Conservation (phyloP, 2,797 vertebrate species). For the Euthynnus affinis region DNA sequence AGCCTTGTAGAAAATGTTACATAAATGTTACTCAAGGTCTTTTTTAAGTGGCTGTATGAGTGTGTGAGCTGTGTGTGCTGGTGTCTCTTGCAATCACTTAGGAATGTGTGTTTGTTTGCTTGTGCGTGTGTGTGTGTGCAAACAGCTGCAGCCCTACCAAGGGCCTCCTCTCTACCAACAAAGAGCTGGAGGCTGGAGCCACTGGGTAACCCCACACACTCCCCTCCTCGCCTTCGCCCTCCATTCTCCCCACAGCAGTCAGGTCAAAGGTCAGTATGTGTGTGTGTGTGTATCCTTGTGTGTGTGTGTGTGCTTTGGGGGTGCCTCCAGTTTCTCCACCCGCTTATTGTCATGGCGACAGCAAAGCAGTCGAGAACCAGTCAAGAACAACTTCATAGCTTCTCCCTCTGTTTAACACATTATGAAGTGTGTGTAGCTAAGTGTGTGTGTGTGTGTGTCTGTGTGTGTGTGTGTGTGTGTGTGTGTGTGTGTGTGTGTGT, state of each 20-base stretch:
- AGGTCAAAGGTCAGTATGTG: constrained; percentile 69
- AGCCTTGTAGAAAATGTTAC: not conserved
- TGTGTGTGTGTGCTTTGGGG: constrained; percentile 45
- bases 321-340: constrained; percentile 48
- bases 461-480: constrained; percentile 19
- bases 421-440: constrained; percentile 50
- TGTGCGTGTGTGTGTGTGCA: constrained; percentile 33
- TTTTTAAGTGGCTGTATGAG: not conserved
- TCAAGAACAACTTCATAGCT: constrained; percentile 60
- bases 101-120: constrained; percentile 55
- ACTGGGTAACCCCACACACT: constrained; percentile 58
- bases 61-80: constrained; percentile 28
- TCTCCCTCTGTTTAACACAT: constrained; percentile 68
- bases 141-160: constrained; percentile 75
- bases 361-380: constrained; percentile 72
- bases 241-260: constrained; percentile 64
- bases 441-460: constrained; percentile 18
- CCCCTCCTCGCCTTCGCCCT: constrained; percentile 42
- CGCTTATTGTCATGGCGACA: constrained; percentile 78
- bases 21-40: not conserved
- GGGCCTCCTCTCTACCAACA: constrained; percentile 77
- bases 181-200: constrained; percentile 77
- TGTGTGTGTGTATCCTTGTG: constrained; percentile 39
- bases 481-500: constrained; percentile 14
- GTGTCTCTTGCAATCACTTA: constrained; percentile 56